Evolutionary conservation across 1,140 invertebrate genomes (phyloP), one percentile per base, ranked within the genome.

Genomic region (Stegodyphus mimosarum): DNA sequence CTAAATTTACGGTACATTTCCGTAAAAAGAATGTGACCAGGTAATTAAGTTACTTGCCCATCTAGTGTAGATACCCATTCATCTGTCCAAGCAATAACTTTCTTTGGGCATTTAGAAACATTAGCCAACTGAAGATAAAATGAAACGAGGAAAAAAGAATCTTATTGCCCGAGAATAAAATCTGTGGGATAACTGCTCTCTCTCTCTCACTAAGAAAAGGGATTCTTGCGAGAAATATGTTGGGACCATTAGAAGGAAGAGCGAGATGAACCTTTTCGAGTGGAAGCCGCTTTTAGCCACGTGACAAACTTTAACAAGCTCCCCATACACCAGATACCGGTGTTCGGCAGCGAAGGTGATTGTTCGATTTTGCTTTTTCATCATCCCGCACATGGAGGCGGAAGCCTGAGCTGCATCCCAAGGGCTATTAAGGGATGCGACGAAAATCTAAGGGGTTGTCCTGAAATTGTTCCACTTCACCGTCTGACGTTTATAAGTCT

Each of bases 301-400:
- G 72, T 74, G 72, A 74, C 72, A 74, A 74, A 74, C 72, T 74
- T 74, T 74, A 74, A 74, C 72, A 74, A 74, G 72, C 72, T 74
- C 72, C 52, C 72, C 52, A 55, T 74, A 53, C 72, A 74, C 72
- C 72, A 50, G 72, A 74, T 74, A 74, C 72, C 72, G 72, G 18
- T 74, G 72, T 74, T 74, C 72, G n/a, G 49, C n/a, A 53, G 72
- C 18, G 53, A 51, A 51, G n/a, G 72, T 53, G 33, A 33, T 33
- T 74, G 52, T 50, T 74, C 52, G 51, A 51, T 52, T 74, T 74
- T 74, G 50, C 52, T 52, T 55, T 74, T 74, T 74, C 72, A 10
- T 48, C 17, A 11, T 13, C 70, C 13, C 70, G 49, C 72, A 53
- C 17, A 33, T 51, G 18, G 51, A 10, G 52, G 72, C 72, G 52